A percentile compares a stretch with the other conserved stretches of the same genome.
phyloP scores from a whole-genome alignment of 2,113 vertebrate species.

The Acanthochromis polyacanthus region DNA sequence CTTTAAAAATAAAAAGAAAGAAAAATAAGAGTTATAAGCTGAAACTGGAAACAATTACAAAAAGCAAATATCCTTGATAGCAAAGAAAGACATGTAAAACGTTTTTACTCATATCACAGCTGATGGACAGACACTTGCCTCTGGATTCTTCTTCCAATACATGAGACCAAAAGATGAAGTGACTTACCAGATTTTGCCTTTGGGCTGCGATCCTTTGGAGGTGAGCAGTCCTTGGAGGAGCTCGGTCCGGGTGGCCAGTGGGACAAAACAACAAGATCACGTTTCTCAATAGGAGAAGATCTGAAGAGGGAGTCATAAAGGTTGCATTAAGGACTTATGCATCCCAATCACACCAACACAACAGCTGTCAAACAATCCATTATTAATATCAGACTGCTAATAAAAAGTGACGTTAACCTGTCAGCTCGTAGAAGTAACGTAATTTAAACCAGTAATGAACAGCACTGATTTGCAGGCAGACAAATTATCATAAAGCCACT shows the following conservation, averaged over 20 bases:
- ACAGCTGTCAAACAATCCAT: neutral
- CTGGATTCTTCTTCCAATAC: neutral
- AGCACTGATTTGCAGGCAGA: slow-evolving; percentile 63
- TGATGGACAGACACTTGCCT: too few species aligned
- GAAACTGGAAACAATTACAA: neutral
- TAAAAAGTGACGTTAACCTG: slow-evolving; percentile 15
- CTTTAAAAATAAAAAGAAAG: slow-evolving; percentile 28
- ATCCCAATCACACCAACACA: neutral
- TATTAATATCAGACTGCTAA: neutral
- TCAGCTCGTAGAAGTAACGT: slow-evolving; percentile 40
- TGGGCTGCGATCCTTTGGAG: slow-evolving; percentile 64
- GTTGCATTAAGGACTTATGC: slow-evolving; percentile 10
- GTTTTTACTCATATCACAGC: too few species aligned
- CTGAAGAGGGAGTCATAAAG: slow-evolving; percentile 58
- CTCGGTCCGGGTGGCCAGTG: slow-evolving; percentile 81
- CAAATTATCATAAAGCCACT: slow-evolving; percentile 59
- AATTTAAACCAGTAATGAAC: slow-evolving; percentile 51
- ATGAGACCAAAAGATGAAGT: fast-evolving
- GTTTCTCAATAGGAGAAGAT: slow-evolving; percentile 84
- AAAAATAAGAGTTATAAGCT: too few species aligned
- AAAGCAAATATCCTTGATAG: too few species aligned
- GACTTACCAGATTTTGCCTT: slow-evolving; percentile 66
- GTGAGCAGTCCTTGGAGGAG: slow-evolving; percentile 67
- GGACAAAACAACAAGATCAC: slow-evolving; percentile 85
- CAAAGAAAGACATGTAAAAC: neutral